A percentile compares a stretch with the other conserved stretches of the same genome.
phyloP scores from a whole-genome alignment of 1,140 invertebrate species.

The Sycophaga agraensis region DNA sequence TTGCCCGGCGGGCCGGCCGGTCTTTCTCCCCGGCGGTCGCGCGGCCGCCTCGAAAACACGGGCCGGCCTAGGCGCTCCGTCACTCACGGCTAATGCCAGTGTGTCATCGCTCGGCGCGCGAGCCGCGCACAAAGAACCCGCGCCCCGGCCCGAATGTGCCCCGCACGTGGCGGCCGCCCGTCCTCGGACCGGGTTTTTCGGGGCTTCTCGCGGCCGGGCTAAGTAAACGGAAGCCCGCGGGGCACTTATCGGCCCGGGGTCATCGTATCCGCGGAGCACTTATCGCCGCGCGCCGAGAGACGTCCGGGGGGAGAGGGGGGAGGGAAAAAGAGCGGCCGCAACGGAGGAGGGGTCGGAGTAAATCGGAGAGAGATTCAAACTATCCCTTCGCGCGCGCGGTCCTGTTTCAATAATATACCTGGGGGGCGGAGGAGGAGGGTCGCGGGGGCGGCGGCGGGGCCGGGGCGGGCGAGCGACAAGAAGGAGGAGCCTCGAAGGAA shows the following conservation, averaged over 20 bases:
- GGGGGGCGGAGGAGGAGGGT: slow-evolving; percentile 13
- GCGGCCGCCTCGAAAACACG: slow-evolving; percentile 33
- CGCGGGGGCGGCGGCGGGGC: neutral
- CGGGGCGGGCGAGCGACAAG: slow-evolving; percentile 20
- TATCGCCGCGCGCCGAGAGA: too few species aligned
- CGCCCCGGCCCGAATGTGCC: too few species aligned
- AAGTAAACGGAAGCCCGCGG: too few species aligned
- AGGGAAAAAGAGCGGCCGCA: too few species aligned
- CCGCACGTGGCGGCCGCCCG: too few species aligned
- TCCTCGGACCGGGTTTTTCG: too few species aligned
- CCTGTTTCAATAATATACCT: slow-evolving; percentile 32
- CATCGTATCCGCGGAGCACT: too few species aligned
- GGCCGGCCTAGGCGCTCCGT: slow-evolving; percentile 37
- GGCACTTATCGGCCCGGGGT: too few species aligned
- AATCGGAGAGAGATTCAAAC: slow-evolving; percentile 29
- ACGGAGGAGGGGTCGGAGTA: neutral
- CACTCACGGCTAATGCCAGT: slow-evolving; percentile 49
- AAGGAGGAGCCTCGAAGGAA: slow-evolving; percentile 38
- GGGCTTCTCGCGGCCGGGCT: too few species aligned
- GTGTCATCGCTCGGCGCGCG: slow-evolving; percentile 47
- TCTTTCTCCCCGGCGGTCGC: neutral
- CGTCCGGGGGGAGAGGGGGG: too few species aligned
- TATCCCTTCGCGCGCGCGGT: slow-evolving; percentile 5
- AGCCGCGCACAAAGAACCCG: too few species aligned
- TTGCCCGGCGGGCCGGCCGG: slow-evolving; percentile 2